Conservation (phyloP, 2,113 vertebrate genomes). For the Formicarius rufipectus region DNA sequence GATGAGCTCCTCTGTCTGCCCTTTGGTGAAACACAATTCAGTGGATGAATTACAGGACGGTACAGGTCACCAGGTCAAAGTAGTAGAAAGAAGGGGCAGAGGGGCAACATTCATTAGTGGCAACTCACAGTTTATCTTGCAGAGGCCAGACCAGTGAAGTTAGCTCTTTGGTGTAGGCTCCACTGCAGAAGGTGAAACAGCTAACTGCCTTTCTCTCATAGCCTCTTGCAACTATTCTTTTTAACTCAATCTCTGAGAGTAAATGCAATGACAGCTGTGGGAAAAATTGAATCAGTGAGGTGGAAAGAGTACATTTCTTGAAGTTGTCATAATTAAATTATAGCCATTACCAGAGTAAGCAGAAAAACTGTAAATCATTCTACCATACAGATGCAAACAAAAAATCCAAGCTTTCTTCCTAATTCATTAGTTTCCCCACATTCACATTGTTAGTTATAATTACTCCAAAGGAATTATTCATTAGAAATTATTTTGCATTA, state of each 20-base stretch:
- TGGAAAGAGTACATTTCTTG: slow-evolving; percentile 16
- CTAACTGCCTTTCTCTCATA: neutral
- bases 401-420: neutral
- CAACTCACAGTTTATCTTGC: neutral
- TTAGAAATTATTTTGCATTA: slow-evolving; percentile 47
- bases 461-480: slow-evolving; percentile 53
- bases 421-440: neutral
- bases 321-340: slow-evolving; percentile 52
- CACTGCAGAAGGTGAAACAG: neutral
- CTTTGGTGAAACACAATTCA: neutral
- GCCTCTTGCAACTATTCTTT: neutral
- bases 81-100: neutral
- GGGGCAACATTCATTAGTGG: neutral
- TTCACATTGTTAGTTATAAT: slow-evolving; percentile 21
- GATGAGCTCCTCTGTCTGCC: neutral
- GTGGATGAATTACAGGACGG: neutral
- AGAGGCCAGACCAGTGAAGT: neutral
- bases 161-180: neutral
- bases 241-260: neutral
- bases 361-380: slow-evolving; percentile 17
- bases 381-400: neutral
- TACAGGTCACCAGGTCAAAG: neutral
- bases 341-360: neutral
- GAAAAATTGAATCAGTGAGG: slow-evolving; percentile 6
- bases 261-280: neutral